Percentiles rank a stretch among this genome's conserved stretches.
phyloP scores from a whole-genome alignment of 2,113 vertebrate species.

The Prionailurus viverrinus region DNA sequence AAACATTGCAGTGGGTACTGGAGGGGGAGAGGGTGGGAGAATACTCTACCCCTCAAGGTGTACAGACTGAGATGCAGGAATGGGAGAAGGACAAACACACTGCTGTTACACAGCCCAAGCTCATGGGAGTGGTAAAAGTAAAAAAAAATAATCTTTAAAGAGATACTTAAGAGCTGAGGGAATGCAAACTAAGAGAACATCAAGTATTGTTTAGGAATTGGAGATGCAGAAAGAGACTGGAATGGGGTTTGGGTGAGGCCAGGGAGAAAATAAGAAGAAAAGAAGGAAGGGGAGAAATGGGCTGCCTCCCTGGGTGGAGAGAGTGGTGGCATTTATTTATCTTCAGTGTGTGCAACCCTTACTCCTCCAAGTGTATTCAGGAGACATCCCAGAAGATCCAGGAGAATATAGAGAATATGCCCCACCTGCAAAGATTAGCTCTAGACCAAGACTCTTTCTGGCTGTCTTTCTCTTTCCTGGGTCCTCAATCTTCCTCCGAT shows the following conservation, averaged over 20 bases:
- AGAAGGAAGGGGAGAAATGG: too few species aligned
- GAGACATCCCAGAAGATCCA: background rate
- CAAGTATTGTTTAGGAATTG: background rate
- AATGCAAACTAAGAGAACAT: background rate
- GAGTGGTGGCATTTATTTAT: background rate
- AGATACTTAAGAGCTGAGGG: background rate
- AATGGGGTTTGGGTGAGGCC: too few species aligned
- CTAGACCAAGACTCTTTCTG: background rate
- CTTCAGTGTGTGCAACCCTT: fast-evolving
- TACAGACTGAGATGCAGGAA: fast-evolving
- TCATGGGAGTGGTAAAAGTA: background rate
- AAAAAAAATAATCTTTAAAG: background rate
- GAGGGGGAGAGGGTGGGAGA: background rate
- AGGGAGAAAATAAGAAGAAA: background rate
- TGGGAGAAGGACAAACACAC: background rate
- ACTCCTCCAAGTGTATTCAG: background rate
- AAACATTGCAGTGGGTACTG: background rate
- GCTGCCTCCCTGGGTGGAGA: background rate
- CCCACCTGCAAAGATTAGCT: background rate
- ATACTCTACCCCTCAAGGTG: background rate
- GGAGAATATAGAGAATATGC: background rate
- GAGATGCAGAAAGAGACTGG: background rate
- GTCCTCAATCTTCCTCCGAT: background rate
- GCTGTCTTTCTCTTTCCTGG: background rate
- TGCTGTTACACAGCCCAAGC: too few species aligned